A percentile compares a stretch with the other conserved stretches of the same genome.
Evolutionary conservation across 1,140 invertebrate genomes (phyloP).

Genomic region (Plectrocnemia conspersa): DNA sequence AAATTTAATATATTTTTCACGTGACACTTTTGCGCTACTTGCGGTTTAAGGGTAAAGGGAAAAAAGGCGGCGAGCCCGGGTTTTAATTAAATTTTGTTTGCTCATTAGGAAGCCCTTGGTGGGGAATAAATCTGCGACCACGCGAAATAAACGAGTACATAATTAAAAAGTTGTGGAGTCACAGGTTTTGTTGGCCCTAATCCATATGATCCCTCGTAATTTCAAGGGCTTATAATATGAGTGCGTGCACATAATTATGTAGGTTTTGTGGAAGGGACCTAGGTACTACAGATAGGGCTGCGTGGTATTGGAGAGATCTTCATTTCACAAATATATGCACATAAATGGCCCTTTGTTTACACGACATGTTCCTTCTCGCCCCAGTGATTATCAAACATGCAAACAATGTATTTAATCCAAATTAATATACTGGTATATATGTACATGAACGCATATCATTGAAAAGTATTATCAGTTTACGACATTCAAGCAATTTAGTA

Average conservation of each 20-base stretch:
- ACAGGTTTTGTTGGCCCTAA: slow-evolving; percentile 7
- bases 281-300: neutral
- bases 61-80: no score
- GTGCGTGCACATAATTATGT: slow-evolving; percentile 22
- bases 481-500: no score
- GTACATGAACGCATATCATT: no score
- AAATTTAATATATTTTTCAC: no score
- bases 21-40: no score
- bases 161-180: slow-evolving; percentile 4
- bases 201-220: slow-evolving; percentile 22
- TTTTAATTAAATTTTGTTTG: no score
- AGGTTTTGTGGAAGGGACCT: slow-evolving; percentile 5
- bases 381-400: neutral
- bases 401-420: no score
- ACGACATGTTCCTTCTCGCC: slow-evolving; percentile 9
- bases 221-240: slow-evolving; percentile 23
- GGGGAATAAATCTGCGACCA: no score
- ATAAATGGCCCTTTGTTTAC: slow-evolving; percentile 16
- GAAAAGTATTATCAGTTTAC: no score
- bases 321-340: slow-evolving; percentile 8
- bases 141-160: neutral
- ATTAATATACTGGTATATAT: no score
- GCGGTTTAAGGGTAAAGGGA: no score
- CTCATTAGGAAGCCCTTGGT: no score
- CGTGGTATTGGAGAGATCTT: slow-evolving; percentile 10